Conservation (phyloP, 2,888 invertebrate genomes). For the Aromia moschata region DNA sequence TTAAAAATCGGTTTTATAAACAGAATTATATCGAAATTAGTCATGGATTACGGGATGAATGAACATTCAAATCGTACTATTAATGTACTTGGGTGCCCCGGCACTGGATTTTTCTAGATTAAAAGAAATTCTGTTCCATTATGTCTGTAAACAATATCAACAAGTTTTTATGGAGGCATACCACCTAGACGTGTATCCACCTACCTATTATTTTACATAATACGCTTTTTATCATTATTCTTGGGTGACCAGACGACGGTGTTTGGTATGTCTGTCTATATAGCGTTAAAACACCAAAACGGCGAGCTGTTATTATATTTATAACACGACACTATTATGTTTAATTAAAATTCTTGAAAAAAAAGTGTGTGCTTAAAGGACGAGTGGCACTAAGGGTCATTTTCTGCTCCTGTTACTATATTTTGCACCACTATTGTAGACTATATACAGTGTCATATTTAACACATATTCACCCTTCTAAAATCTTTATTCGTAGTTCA, state of each 20-base stretch:
- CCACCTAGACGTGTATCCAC: constrained; percentile 21
- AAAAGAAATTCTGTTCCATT: constrained; percentile 20
- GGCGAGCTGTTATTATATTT: too few species aligned
- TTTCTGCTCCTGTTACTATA: too few species aligned
- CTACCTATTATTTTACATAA: constrained; percentile 19
- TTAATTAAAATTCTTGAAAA: too few species aligned
- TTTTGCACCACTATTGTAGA: too few species aligned
- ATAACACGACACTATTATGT: too few species aligned
- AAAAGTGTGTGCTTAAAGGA: too few species aligned
- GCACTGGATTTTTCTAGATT: constrained; percentile 15
- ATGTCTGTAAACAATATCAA: constrained; percentile 22
- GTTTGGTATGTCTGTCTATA: neutral
- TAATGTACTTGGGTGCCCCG: constrained; percentile 30
- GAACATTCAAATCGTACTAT: constrained; percentile 39
- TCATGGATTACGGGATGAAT: constrained; percentile 48
- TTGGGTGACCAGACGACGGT: neutral
- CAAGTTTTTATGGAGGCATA: constrained; percentile 6
- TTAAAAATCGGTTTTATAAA: constrained; percentile 54
- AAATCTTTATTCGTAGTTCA: too few species aligned
- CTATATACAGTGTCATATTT: too few species aligned
- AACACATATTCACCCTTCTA: too few species aligned
- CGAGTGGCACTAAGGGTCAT: too few species aligned
- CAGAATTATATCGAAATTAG: constrained; percentile 53
- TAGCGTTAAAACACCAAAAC: neutral
- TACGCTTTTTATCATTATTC: constrained; percentile 11